Evolutionary conservation across 2,797 vertebrate genomes (phyloP).

Genomic region (Champsocephalus esox): DNA sequence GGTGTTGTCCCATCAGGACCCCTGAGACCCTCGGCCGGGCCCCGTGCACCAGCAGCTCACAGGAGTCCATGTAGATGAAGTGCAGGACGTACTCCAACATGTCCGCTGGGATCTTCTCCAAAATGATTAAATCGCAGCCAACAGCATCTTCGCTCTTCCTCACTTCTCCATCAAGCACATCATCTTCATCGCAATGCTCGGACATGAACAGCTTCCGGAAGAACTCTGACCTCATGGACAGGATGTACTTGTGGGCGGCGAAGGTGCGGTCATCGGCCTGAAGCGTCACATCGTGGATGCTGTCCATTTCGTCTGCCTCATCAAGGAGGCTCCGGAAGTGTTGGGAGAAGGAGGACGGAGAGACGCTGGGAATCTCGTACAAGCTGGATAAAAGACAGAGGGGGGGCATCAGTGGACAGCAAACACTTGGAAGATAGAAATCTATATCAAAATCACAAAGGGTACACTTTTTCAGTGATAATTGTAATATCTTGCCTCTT

Average conservation of each 20-base stretch:
- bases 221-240: slow-evolving; percentile 91
- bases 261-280: slow-evolving; percentile 92
- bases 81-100: slow-evolving; percentile 90
- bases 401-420: no score
- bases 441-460: neutral
- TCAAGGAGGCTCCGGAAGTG: slow-evolving; percentile 90
- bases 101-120: slow-evolving; percentile 92
- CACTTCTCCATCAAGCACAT: slow-evolving; percentile 74
- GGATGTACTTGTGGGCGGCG: slow-evolving; percentile 93
- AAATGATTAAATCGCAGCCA: slow-evolving; percentile 91
- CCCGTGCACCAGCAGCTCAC: slow-evolving; percentile 91
- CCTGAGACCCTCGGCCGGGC: slow-evolving; percentile 81
- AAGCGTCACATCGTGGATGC: slow-evolving; percentile 95
- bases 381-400: slow-evolving; percentile 83
- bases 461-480: neutral
- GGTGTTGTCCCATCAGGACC: slow-evolving; percentile 46
- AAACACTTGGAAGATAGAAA: neutral
- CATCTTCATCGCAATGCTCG: slow-evolving; percentile 70
- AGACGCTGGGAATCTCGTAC: slow-evolving; percentile 93
- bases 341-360: slow-evolving; percentile 89
- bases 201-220: slow-evolving; percentile 89
- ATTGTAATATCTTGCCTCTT: neutral
- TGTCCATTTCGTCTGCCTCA: slow-evolving; percentile 93
- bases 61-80: slow-evolving; percentile 95
- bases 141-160: slow-evolving; percentile 89